These are phyloP conservation scores for Iselma pallidipennis DNA, from an alignment of 2,888 invertebrate genomes.

Conservation along the genomic window DNA sequence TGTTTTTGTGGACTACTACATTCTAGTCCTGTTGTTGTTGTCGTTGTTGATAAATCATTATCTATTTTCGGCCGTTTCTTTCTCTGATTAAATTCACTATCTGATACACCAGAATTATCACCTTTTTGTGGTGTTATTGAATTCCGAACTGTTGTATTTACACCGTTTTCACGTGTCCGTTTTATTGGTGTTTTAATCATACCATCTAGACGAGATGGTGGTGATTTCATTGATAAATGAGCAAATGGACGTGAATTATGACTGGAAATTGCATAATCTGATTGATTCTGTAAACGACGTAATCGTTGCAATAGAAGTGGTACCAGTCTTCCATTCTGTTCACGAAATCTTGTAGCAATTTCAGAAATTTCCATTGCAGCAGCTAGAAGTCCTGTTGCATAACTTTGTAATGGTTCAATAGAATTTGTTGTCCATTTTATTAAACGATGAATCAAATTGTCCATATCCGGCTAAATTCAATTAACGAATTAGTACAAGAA, in stretches of 20 bases:
- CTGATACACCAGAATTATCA: constrained; percentile 19
- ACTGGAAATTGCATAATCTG: constrained; percentile 40
- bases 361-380: constrained; percentile 98
- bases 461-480: constrained; percentile 69
- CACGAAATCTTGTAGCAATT: constrained; percentile 87
- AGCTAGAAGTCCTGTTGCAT: constrained; percentile 91
- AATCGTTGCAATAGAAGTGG: constrained; percentile 86
- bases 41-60: constrained; percentile 18
- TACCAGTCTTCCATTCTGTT: constrained; percentile 83
- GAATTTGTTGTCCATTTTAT: constrained; percentile 90
- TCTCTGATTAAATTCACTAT: constrained; percentile 29
- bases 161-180: constrained; percentile 1
- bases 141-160: constrained; percentile 31
- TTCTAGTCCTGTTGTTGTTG: constrained; percentile 1
- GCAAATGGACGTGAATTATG: constrained; percentile 61
- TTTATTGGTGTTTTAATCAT: constrained; percentile 29
- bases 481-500: no score
- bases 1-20: constrained; percentile 28
- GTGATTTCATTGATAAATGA: constrained; percentile 55
- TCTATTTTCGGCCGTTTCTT: constrained; percentile 41
- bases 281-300: constrained; percentile 62
- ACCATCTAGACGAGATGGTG: constrained; percentile 39
- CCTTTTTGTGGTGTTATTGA: constrained; percentile 25
- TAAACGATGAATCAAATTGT: constrained; percentile 80
- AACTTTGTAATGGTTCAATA: constrained; percentile 88